Base-by-base conservation (phyloP, 2,888 invertebrate species). In the Deladenus siricidicola region DNA sequence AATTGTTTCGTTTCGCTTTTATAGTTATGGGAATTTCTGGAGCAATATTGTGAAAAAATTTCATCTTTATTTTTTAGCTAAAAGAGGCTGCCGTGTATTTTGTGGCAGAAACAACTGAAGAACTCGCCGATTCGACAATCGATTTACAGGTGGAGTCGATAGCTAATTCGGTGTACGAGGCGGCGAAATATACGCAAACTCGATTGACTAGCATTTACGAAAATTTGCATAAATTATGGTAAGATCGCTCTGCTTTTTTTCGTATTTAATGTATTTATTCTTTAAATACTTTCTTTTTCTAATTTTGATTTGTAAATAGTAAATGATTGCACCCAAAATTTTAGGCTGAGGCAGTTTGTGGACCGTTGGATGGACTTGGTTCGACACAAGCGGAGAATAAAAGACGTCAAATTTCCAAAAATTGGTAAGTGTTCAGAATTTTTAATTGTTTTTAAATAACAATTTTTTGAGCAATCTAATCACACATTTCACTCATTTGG, bases 351-450 rank as follows among this genome's bases (percentile, higher is more conserved):
- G n/a, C 58, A 60, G 45, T 60, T 60, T 39, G 29, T 29, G 23
- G 58, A 60, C 52, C 60, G 47, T 28, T 60, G 60, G 60, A 28
- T 58, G 23, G n/a, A 21, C 23, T 29, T 58, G 21, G 58, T 58
- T 17, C 47, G 56, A 23, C 57, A 60, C 30, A 29, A 29, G 2
- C 29, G 57, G 28, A 26, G 57, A 10, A 39, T 57, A 34, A 60
- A 47, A 10, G 48, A 58, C 43, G 29, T 49, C 34, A 10, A 28
- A 10, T 30, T 21, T 50, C 50, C 21, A 21, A 26, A 50, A 21
- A 19, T 21, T 24, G 50, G 50, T 21, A 19, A 4, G 23, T 50
- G 26, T 50, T 23, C 21, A 10, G n/a, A n/a, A n/a, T n/a, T n/a
- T n/a, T n/a, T n/a, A n/a, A n/a, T n/a, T n/a, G n/a, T n/a, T n/a